phyloP scores from a whole-genome alignment of 2,888 invertebrate genomes.

The Clistopyga incitator region DNA sequence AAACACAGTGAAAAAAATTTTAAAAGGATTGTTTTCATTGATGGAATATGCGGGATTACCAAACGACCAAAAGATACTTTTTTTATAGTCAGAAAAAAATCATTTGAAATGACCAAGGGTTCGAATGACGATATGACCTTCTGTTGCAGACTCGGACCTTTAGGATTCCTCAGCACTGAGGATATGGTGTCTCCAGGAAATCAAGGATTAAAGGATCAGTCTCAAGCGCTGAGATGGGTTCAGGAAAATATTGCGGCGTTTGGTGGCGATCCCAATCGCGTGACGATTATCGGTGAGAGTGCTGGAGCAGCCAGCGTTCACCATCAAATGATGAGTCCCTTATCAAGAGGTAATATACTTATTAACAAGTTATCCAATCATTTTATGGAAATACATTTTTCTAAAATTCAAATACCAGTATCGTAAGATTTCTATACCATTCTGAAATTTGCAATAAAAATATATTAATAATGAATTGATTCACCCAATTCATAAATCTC shows the following conservation, averaged over 20 bases:
- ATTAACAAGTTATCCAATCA: neutral
- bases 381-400: too few relatives aligned
- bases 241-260: constrained; percentile 87
- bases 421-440: too few relatives aligned
- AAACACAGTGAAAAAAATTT: too few relatives aligned
- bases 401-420: too few relatives aligned
- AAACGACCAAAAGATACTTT: neutral
- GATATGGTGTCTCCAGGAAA: constrained; percentile 88
- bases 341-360: constrained; percentile 84
- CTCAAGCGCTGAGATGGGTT: constrained; percentile 88
- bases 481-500: too few relatives aligned
- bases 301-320: constrained; percentile 90
- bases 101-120: too few relatives aligned
- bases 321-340: constrained; percentile 89
- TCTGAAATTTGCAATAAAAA: too few relatives aligned
- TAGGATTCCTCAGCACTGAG: constrained; percentile 89
- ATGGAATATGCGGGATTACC: neutral
- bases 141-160: constrained; percentile 85
- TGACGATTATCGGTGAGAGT: constrained; percentile 90
- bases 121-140: neutral
- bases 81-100: too few relatives aligned
- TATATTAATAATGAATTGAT: too few relatives aligned
- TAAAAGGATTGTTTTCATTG: neutral
- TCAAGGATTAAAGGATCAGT: constrained; percentile 89
- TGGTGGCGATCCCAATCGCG: constrained; percentile 87